Evolutionary conservation across 2,888 invertebrate genomes (phyloP).

Genomic region (Anagyrus pseudococci): DNA sequence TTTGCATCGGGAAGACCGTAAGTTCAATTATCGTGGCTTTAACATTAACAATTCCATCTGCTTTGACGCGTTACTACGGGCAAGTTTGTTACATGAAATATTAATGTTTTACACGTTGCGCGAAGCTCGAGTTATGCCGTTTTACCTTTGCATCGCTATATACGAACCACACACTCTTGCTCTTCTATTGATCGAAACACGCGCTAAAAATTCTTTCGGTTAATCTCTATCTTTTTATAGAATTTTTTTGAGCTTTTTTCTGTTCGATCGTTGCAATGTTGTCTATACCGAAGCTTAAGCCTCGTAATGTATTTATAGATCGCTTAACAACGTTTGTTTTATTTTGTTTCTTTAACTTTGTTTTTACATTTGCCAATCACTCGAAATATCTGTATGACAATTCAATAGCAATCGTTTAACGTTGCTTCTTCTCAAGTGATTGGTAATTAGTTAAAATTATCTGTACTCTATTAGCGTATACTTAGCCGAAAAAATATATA

Average conservation of each 20-base stretch:
- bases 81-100: too few relatives aligned
- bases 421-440: constrained; percentile 14
- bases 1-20: too few relatives aligned
- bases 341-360: constrained; percentile 40
- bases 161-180: constrained; percentile 42
- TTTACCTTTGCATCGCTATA: constrained; percentile 42
- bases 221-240: too few relatives aligned
- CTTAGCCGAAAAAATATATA: constrained; percentile 19
- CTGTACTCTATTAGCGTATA: constrained; percentile 24
- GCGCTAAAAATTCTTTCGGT: constrained; percentile 40
- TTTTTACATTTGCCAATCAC: constrained; percentile 18
- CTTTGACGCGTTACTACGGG: too few relatives aligned
- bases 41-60: too few relatives aligned
- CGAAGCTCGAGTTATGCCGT: constrained; percentile 42
- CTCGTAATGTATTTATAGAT: constrained; percentile 62
- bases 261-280: constrained; percentile 56
- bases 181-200: constrained; percentile 26
- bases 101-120: too few relatives aligned
- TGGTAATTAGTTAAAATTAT: constrained; percentile 16
- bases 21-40: too few relatives aligned
- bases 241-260: constrained; percentile 51
- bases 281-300: constrained; percentile 61
- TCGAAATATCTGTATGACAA: not conserved
- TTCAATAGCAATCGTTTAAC: too few relatives aligned
- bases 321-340: constrained; percentile 50